These are phyloP conservation scores for Ciconia boyciana DNA, from an alignment of 2,113 vertebrate genomes.

Conservation along the genomic window DNA sequence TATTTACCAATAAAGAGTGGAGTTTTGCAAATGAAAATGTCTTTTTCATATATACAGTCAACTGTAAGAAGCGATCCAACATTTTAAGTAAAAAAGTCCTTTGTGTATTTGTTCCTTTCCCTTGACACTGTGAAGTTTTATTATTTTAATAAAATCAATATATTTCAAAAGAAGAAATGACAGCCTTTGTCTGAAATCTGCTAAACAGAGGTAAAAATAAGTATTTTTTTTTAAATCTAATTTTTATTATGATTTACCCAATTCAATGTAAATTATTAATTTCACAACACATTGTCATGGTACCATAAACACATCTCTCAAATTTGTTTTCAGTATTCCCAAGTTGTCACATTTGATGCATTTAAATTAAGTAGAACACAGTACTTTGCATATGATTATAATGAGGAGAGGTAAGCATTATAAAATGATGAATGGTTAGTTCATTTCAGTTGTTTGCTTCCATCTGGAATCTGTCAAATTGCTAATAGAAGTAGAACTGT, in stretches of 20 bases:
- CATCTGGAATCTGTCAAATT: neutral
- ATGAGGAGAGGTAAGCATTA: neutral
- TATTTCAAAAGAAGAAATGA: neutral
- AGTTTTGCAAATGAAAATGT: neutral
- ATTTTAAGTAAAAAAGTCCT: neutral
- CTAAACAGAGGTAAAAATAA: neutral
- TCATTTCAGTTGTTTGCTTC: neutral
- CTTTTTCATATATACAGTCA: neutral
- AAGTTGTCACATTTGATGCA: neutral
- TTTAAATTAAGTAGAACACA: slow-evolving; percentile 3
- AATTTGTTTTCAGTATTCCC: neutral
- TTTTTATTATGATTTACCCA: neutral
- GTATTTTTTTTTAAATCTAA: neutral
- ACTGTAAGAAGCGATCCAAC: neutral
- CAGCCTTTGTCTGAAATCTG: neutral
- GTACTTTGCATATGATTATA: neutral
- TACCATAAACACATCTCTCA: neutral
- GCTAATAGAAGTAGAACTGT: neutral
- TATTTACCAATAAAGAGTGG: neutral
- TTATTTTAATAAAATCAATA: neutral
- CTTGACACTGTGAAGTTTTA: neutral
- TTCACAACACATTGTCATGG: neutral
- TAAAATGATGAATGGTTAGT: neutral
- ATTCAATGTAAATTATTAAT: neutral
- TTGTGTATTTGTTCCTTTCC: neutral